These are phyloP conservation scores for Dysmachus trigonus DNA, from an alignment of 2,888 invertebrate genomes.

Conservation along the genomic window DNA sequence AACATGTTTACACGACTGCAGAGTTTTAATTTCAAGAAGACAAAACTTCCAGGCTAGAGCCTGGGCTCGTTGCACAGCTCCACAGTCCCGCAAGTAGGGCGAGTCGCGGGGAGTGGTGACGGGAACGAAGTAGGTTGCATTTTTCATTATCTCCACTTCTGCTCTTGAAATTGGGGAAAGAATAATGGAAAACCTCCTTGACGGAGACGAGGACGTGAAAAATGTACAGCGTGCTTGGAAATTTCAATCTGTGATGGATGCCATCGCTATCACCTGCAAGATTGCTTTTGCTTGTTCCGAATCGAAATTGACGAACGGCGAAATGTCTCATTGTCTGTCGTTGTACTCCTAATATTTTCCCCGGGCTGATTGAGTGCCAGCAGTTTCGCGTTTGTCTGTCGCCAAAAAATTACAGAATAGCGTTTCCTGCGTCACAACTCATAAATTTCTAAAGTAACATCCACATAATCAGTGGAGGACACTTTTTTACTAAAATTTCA, in stretches of 20 bases:
- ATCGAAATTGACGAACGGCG: not conserved
- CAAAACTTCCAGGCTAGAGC: not conserved
- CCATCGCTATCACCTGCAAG: not conserved
- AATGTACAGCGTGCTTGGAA: not conserved
- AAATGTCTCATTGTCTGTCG: not conserved
- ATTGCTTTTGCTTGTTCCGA: not conserved
- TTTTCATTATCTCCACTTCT: not conserved
- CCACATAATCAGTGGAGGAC: too few species aligned
- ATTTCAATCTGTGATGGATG: not conserved
- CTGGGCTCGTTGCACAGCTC: not conserved
- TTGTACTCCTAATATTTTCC: not conserved
- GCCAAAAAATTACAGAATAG: not conserved
- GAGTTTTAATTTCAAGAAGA: constrained; percentile 11
- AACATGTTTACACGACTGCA: constrained; percentile 19
- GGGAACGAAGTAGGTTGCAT: constrained; percentile 1
- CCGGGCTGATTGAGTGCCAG: not conserved
- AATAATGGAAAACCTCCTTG: not conserved
- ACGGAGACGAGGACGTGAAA: not conserved
- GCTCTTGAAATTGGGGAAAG: constrained; percentile 9
- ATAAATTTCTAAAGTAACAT: not conserved
- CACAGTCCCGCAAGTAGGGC: not conserved
- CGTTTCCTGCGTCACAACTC: not conserved
- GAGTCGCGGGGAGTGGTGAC: not conserved
- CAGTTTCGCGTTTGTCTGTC: not conserved
- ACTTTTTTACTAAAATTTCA: too few species aligned